phyloP scores from a whole-genome alignment of 2,888 invertebrate species.

The Volucella bombylans region DNA sequence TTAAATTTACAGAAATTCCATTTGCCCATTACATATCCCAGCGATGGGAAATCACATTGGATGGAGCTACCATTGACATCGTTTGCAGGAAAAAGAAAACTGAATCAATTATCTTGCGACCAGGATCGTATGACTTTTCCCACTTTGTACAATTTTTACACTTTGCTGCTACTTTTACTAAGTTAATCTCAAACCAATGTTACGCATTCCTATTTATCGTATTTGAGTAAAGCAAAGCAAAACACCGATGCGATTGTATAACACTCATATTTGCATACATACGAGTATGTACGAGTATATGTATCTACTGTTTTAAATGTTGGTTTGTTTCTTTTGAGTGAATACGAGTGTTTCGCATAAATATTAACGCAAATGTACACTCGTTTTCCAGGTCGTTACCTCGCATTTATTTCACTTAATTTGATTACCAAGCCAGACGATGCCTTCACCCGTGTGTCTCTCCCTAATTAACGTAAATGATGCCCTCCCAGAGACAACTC shows the following conservation, averaged over 20 bases:
- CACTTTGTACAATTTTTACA: conserved; percentile 39
- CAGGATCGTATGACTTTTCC: conserved; percentile 45
- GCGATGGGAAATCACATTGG: conserved; percentile 9
- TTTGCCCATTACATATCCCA: background rate
- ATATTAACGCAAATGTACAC: conserved; percentile 38
- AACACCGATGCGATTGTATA: conserved; percentile 13
- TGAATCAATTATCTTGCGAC: conserved; percentile 19
- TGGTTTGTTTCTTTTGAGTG: conserved; percentile 28
- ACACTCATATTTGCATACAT: background rate
- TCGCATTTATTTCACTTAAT: conserved; percentile 57
- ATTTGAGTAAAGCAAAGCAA: too few species aligned
- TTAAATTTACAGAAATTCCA: too few species aligned
- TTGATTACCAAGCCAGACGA: conserved; percentile 59
- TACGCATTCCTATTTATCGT: conserved; percentile 43
- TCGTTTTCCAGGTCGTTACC: conserved; percentile 65
- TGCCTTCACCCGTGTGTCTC: background rate
- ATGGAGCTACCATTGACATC: background rate
- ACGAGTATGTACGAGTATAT: background rate
- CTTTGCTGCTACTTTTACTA: conserved; percentile 18
- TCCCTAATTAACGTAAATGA: conserved; percentile 58
- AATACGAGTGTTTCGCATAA: conserved; percentile 25
- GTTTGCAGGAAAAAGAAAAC: conserved; percentile 46
- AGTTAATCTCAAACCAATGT: background rate
- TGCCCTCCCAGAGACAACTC: conserved; percentile 39
- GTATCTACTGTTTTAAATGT: background rate